These are phyloP conservation scores for Apistogramma diplotaenia DNA, from an alignment of 2,113 vertebrate species.

Conservation along the genomic window DNA sequence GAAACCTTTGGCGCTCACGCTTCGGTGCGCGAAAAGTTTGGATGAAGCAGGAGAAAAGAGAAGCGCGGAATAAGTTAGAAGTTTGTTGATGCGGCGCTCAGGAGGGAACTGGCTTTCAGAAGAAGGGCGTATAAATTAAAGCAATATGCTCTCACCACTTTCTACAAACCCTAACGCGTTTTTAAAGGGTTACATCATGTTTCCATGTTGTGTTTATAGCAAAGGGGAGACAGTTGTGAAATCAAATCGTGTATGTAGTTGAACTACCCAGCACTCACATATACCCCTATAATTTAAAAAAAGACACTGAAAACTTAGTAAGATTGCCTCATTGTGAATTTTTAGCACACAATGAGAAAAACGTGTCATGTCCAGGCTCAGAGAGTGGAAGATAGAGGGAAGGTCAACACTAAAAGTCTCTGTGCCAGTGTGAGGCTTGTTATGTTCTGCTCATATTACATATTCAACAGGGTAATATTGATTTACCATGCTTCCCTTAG, in stretches of 20 bases:
- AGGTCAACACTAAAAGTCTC: not conserved
- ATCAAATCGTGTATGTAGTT: not conserved
- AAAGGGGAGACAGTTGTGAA: not conserved
- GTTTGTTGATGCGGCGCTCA: not conserved
- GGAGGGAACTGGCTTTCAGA: not conserved
- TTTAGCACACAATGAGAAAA: not conserved
- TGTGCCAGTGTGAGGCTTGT: not conserved
- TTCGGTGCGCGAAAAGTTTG: not conserved
- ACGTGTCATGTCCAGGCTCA: not conserved
- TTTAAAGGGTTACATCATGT: not conserved
- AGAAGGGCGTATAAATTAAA: not conserved
- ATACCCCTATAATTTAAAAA: not conserved
- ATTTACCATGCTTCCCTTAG: not conserved
- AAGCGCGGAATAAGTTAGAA: not conserved
- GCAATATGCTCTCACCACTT: not conserved
- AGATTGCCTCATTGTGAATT: not conserved
- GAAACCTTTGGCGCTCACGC: not conserved
- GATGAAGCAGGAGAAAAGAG: not conserved
- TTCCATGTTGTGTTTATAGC: not conserved
- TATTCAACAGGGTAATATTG: constrained; percentile 5
- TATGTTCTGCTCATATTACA: constrained; percentile 9
- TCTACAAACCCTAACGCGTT: not conserved
- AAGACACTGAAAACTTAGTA: not conserved
- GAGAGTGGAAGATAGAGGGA: not conserved
- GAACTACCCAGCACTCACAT: not conserved